Evolutionary conservation across 2,113 vertebrate species (phyloP), one percentile per base, ranked within the genome.

Genomic region (Alethe castanea): DNA sequence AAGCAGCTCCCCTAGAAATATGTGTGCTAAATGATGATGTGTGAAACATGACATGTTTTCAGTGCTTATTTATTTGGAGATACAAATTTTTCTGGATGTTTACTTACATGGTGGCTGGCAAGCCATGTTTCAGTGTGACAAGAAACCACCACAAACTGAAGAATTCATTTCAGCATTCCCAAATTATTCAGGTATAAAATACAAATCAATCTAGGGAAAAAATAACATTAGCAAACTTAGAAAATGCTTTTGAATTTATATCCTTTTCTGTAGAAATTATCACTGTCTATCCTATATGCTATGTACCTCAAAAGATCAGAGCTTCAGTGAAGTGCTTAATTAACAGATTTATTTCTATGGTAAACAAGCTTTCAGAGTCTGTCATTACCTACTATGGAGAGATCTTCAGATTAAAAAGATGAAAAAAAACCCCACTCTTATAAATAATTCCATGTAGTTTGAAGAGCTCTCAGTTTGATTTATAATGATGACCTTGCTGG

Each of bases 191-290:
- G 26, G 6, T 62, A n/a, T 71, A 52, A 53, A 81, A 36, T 23
- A 11, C 17, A 79, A 87, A 42, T 20, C 18, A 66, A 7, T 33
- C 23, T 18, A 11, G 1, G 12, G 2, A 4, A 6, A 67, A 26
- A 6, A 1, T 5, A 36, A 22, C 8, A 65, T 2, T 18, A 52
- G 0, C 2, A 61, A 25, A 11, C 2, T 23, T 36, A 60, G 71
- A 60, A 64, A 11, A 48, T 16, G 10, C 6, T 56, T 87, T 87
- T 83, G 7, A 57, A 12, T 65, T 45, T 29, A 7, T 40, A 18
- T 44, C 0, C 31, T 77, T 65, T 69, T 65, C 15, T 88, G 3
- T 44, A 61, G 31, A 78, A 86, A 54, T 35, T 0, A 20, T 36
- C 5, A 71, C 54, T 42, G 2, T 35, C 20, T 72, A 19, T 38